A percentile compares a stretch with the other conserved stretches of the same genome.
These are phyloP conservation scores for Zaprionus ornatus DNA, from an alignment of 1,140 invertebrate genomes.

Conservation along the genomic window DNA sequence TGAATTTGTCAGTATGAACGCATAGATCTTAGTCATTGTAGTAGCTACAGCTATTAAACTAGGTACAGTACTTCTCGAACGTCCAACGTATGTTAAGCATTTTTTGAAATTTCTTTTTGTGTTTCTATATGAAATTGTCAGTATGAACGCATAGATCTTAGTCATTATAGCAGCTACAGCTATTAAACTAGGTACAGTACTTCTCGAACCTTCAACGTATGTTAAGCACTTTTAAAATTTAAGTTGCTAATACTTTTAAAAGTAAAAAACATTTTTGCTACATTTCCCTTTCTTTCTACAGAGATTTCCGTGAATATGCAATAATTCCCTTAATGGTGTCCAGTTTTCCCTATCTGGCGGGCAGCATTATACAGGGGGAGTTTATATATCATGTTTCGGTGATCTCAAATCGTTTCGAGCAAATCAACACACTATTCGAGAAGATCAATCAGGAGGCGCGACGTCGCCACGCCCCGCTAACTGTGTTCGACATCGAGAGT, in stretches of 20 bases:
- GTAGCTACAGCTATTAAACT: not conserved
- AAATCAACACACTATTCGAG: slow-evolving; percentile 73
- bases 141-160: not conserved
- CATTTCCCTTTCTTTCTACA: not conserved
- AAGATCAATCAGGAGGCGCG: slow-evolving; percentile 80
- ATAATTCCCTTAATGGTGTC: slow-evolving; percentile 72
- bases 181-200: not conserved
- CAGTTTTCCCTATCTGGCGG: slow-evolving; percentile 75
- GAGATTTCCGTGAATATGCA: slow-evolving; percentile 60
- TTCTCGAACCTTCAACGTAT: not conserved
- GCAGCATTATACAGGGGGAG: slow-evolving; percentile 75
- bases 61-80: not conserved
- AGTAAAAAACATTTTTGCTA: not conserved
- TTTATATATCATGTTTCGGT: slow-evolving; percentile 79
- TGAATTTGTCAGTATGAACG: not conserved
- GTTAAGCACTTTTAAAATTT: not conserved
- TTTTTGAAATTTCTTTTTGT: not conserved
- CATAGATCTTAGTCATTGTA: not conserved
- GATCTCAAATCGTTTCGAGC: slow-evolving; percentile 73
- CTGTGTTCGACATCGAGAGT: slow-evolving; percentile 75
- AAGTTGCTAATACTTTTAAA: not conserved
- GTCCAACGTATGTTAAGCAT: not conserved
- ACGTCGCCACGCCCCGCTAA: slow-evolving; percentile 63
- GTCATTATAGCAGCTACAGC: not conserved
- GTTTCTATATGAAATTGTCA: too few species aligned